These are phyloP conservation scores for Kryptolebias marmoratus DNA, from an alignment of 2,113 vertebrate species.

Conservation along the genomic window DNA sequence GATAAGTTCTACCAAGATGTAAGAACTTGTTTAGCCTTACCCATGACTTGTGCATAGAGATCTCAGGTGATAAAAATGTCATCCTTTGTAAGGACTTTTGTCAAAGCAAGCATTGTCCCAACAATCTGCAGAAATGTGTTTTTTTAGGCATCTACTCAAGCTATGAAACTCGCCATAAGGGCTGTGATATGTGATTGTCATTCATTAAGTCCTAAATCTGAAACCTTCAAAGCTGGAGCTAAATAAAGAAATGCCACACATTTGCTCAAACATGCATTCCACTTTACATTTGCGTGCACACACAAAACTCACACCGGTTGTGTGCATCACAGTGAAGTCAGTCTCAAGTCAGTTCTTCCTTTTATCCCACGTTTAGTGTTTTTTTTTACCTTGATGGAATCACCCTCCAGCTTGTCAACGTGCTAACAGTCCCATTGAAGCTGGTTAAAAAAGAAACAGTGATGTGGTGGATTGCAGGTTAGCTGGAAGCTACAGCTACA, in stretches of 20 bases:
- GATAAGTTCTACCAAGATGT: too few species aligned
- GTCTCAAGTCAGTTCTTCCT: conserved; percentile 9
- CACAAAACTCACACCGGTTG: not conserved
- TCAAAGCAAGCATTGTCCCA: too few species aligned
- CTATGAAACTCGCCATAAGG: too few species aligned
- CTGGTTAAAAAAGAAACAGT: conserved; percentile 5
- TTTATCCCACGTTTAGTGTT: conserved; percentile 21
- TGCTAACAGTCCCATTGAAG: not conserved
- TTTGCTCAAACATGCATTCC: not conserved
- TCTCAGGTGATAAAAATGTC: not conserved
- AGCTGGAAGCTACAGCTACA: conserved; percentile 51
- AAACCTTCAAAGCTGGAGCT: too few species aligned
- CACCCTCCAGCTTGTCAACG: conserved; percentile 11
- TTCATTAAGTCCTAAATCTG: too few species aligned
- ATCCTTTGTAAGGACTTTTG: too few species aligned
- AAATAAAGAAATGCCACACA: too few species aligned
- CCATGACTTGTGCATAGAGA: not conserved
- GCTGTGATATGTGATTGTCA: too few species aligned
- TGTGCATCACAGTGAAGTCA: conserved; percentile 11
- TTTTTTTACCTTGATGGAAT: conserved; percentile 3
- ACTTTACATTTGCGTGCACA: too few species aligned
- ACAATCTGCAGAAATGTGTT: too few species aligned
- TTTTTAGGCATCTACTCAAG: too few species aligned
- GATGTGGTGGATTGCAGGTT: conserved; percentile 18
- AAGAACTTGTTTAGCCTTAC: not conserved